Base-by-base conservation (phyloP, 2,888 invertebrate species). In the Gerosis bhagava region DNA sequence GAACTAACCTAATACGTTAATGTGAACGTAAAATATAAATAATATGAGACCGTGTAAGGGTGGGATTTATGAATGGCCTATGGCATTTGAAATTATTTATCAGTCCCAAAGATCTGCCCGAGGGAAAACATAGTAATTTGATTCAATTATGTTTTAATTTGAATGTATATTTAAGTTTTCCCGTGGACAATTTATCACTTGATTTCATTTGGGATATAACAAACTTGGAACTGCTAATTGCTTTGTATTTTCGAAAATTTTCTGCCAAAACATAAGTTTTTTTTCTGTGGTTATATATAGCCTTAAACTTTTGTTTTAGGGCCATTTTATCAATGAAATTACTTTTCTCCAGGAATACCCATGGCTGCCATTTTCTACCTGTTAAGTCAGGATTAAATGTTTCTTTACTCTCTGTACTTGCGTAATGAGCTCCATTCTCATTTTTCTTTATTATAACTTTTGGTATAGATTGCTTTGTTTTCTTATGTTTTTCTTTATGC, bases 361-460 rank as follows among this genome's bases (percentile, higher is more conserved):
- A 88, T 0, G 89, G 89, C 63, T 89, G 89, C 89, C 89, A 89
- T 57, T 88, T 89, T 48, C 82, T 77, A 4, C 89, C 89, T 1
- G 89, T 88, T 53, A 89, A 63, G 54, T 89, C 89, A 12, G 89
- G 89, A 59, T 84, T 83, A 47, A 66, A 81, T 24, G 63, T 57
- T 34, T 74, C 59, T 52, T 70, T 62, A 41, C 40, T 55, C 5
- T 73, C 59, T 24, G 75, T 76, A 59, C 88, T 89, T 19, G 89
- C 76, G 58, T 89, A 89, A 60, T 89, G 89, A 19, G 87, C 83
- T 31, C 89, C 89, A 56, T 83, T 77, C 57, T 72, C 67, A 51
- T 66, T 78, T 71, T 89, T 89, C 60, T 89, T 90, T 54, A 89
- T 90, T 24, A 89, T 76, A 61, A 89, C 83, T 67, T 89, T 90